A percentile compares a stretch with the other conserved stretches of the same genome.
These are phyloP conservation scores for Oncorhynchus masou DNA, from an alignment of 2,113 vertebrate species.

Conservation along the genomic window DNA sequence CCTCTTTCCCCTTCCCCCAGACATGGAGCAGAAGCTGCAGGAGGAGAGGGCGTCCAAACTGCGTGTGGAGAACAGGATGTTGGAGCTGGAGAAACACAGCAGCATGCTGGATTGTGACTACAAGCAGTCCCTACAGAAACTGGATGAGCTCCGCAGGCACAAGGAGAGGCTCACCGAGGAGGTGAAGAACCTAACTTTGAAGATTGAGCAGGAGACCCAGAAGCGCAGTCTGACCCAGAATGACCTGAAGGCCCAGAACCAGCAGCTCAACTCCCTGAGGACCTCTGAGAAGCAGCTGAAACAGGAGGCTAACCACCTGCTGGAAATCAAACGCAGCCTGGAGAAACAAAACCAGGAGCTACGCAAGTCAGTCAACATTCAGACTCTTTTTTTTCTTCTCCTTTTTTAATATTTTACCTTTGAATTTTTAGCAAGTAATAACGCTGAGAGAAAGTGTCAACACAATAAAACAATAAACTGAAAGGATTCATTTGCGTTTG, in stretches of 20 bases:
- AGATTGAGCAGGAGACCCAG: slow-evolving; percentile 96
- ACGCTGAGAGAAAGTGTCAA: background rate
- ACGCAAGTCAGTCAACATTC: slow-evolving; percentile 79
- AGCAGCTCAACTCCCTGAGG: slow-evolving; percentile 87
- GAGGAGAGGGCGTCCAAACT: slow-evolving; percentile 89
- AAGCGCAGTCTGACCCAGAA: slow-evolving; percentile 94
- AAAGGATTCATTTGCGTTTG: background rate
- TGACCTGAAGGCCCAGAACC: slow-evolving; percentile 93
- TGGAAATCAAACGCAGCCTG: slow-evolving; percentile 90
- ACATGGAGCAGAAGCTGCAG: slow-evolving; percentile 93
- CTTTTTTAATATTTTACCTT: background rate
- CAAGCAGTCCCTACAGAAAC: slow-evolving; percentile 93
- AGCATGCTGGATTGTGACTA: slow-evolving; percentile 96
- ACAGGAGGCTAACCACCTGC: slow-evolving; percentile 93
- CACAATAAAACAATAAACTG: background rate
- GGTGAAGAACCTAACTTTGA: slow-evolving; percentile 92
- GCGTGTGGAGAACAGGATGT: slow-evolving; percentile 87
- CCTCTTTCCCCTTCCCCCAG: slow-evolving; percentile 64
- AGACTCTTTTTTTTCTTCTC: background rate
- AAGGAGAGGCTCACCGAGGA: slow-evolving; percentile 92
- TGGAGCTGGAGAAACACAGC: slow-evolving; percentile 93
- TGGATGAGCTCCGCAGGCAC: slow-evolving; percentile 86
- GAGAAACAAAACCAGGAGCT: slow-evolving; percentile 97
- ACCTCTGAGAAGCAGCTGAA: slow-evolving; percentile 96
- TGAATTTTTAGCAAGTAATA: no score